These are phyloP conservation scores for Buceros bicornis DNA, from an alignment of 2,797 vertebrate species.

Conservation along the genomic window DNA sequence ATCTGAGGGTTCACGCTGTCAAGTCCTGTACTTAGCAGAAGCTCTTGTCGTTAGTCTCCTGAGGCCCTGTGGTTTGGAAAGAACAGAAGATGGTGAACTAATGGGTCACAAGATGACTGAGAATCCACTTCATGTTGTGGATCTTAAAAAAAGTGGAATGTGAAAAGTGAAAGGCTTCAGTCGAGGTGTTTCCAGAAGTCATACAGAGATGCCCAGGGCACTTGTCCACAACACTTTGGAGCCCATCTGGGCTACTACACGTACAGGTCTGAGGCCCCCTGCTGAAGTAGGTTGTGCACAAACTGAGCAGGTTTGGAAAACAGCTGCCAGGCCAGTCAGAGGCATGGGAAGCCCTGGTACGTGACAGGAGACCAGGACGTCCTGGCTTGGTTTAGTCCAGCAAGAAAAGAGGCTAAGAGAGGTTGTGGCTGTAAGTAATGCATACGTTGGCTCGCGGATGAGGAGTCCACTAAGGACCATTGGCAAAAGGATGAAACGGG, in stretches of 20 bases:
- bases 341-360: not conserved
- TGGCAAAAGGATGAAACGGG: not conserved
- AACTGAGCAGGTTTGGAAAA: not conserved
- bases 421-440: not conserved
- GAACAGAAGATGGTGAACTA: not conserved
- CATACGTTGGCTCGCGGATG: accelerated
- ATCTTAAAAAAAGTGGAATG: not conserved
- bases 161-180: not conserved
- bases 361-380: not conserved
- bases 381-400: not conserved
- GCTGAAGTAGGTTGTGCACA: not conserved
- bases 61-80: not conserved
- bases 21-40: not conserved
- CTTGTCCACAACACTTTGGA: not conserved
- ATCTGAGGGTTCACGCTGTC: not conserved
- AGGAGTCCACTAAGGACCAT: not conserved
- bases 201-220: not conserved
- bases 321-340: not conserved
- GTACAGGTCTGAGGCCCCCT: not conserved
- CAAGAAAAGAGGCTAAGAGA: not conserved
- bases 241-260: too few relatives aligned
- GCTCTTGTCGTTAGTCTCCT: not conserved
- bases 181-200: not conserved
- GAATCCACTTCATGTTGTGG: not conserved
- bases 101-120: not conserved